A percentile compares a stretch with the other conserved stretches of the same genome.
phyloP scores from a whole-genome alignment of 1,140 invertebrate species.

The Acromyrmex heyeri region DNA sequence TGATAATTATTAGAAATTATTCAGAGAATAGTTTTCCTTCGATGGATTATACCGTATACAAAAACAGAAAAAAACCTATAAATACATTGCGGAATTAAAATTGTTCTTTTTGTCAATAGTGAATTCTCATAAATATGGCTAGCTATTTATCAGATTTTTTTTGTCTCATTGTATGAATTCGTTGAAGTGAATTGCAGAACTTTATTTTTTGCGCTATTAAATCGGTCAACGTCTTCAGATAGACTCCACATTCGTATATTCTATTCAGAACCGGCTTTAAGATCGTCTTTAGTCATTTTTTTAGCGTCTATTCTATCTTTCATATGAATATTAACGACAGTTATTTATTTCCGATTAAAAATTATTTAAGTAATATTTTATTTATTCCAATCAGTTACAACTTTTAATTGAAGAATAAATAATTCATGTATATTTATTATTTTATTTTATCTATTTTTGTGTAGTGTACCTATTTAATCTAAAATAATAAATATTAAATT shows the following conservation, averaged over 20 bases:
- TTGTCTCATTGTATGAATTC: background rate
- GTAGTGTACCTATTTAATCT: background rate
- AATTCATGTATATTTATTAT: background rate
- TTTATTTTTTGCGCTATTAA: slow-evolving; percentile 8
- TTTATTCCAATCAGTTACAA: background rate
- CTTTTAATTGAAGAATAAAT: background rate
- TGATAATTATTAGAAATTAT: slow-evolving; percentile 35
- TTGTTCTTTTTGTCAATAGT: slow-evolving; percentile 5
- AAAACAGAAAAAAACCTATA: background rate
- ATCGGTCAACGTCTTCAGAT: background rate
- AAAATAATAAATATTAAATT: slow-evolving; percentile 6
- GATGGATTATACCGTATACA: background rate
- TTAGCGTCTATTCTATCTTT: background rate
- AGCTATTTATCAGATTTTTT: slow-evolving; percentile 8
- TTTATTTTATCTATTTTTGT: background rate
- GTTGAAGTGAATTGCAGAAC: slow-evolving; percentile 17
- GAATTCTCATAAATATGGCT: background rate
- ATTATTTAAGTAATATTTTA: slow-evolving; percentile 4
- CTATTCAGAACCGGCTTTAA: background rate
- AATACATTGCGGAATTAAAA: slow-evolving; percentile 21
- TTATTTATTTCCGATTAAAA: background rate
- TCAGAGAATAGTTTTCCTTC: slow-evolving; percentile 20
- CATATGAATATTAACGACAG: background rate
- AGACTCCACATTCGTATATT: background rate
- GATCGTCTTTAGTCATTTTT: background rate